These are phyloP conservation scores for Mesembrinibis cayennensis DNA, from an alignment of 2,113 vertebrate genomes.

Conservation along the genomic window DNA sequence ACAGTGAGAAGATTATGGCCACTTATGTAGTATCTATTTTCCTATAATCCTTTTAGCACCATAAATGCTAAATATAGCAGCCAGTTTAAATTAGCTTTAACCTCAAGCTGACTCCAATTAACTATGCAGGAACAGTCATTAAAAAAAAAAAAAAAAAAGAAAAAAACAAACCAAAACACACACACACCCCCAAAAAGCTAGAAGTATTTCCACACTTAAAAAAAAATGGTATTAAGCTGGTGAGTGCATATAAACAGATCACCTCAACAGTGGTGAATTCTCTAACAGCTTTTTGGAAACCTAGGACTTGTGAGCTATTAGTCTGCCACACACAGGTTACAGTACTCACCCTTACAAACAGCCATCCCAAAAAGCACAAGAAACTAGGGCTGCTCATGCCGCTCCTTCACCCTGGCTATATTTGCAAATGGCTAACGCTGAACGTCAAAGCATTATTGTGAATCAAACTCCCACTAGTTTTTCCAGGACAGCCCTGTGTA, in stretches of 20 bases:
- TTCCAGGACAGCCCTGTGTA: not conserved
- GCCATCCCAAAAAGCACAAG: not conserved
- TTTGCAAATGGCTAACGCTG: not conserved
- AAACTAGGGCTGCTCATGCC: not conserved
- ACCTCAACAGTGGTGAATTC: not conserved
- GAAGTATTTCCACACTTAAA: not conserved
- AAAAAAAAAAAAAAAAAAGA: not conserved
- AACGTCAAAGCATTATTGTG: not conserved
- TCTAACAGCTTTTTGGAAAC: not conserved
- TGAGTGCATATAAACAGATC: not conserved
- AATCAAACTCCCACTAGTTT: not conserved
- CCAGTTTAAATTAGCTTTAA: slow-evolving; percentile 40
- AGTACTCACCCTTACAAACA: not conserved
- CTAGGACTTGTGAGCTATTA: not conserved
- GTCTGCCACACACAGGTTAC: not conserved
- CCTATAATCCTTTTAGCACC: slow-evolving; percentile 58
- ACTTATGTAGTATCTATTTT: slow-evolving; percentile 63
- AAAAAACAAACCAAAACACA: too few relatives aligned
- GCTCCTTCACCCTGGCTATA: not conserved
- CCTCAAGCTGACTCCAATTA: not conserved
- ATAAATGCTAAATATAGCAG: slow-evolving; percentile 52
- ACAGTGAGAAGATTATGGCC: slow-evolving; percentile 61
- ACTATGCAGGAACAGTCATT: not conserved
- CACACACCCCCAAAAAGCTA: not conserved
- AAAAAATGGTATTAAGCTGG: not conserved